Evolutionary conservation across 2,797 vertebrate species (phyloP).

Genomic region (Glossophaga mutica): DNA sequence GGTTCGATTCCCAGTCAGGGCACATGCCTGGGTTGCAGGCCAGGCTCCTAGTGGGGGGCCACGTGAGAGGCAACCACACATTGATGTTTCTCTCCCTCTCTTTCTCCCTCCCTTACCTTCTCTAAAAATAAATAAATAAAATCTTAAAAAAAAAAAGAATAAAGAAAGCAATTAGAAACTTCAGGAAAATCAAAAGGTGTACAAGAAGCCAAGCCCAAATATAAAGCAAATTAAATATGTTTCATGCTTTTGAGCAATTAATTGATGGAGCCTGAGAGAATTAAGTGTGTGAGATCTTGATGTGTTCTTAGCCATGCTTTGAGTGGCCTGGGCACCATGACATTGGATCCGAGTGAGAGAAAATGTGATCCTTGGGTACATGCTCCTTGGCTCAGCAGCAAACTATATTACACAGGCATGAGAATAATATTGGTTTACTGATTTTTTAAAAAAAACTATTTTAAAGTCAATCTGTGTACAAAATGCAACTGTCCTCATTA

Average conservation of each 20-base stretch:
- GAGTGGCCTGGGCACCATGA: not conserved
- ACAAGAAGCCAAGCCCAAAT: not conserved
- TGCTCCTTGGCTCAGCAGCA: not conserved
- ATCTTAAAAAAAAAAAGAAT: too few species aligned
- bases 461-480: not conserved
- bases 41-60: too few species aligned
- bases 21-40: too few species aligned
- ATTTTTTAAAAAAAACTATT: not conserved
- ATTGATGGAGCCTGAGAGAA: not conserved
- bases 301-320: not conserved
- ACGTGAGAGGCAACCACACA: too few species aligned
- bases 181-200: slow-evolving; percentile 19
- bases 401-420: not conserved
- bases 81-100: too few species aligned
- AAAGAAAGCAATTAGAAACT: slow-evolving; percentile 61
- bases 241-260: not conserved
- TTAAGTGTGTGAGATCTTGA: not conserved
- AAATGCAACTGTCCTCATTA: not conserved
- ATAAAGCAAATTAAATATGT: not conserved
- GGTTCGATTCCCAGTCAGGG: too few species aligned
- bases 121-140: too few species aligned
- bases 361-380: not conserved
- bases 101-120: too few species aligned
- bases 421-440: not conserved
- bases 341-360: not conserved